Conservation (phyloP, 2,888 invertebrate genomes). For the Acronicta aceris region DNA sequence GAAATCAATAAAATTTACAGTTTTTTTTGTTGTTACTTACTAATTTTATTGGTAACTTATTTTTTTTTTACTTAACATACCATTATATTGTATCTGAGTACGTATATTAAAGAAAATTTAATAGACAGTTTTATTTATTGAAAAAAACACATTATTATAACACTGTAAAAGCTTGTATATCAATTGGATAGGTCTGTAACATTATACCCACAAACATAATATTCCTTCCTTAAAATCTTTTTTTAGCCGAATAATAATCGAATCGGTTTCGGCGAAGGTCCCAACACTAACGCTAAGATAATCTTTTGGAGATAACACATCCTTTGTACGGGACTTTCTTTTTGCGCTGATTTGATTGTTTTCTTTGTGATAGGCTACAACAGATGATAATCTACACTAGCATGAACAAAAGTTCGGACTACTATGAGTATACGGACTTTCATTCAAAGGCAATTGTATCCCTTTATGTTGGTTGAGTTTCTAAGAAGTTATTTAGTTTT, state of each 20-base stretch:
- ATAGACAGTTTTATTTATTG: no score
- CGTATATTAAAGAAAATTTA: no score
- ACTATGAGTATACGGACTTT: slow-evolving; percentile 22
- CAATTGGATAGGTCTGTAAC: slow-evolving; percentile 7
- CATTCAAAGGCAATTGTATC: slow-evolving; percentile 21
- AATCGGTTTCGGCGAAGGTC: slow-evolving; percentile 13
- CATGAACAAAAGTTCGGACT: slow-evolving; percentile 16
- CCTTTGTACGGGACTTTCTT: slow-evolving; percentile 44
- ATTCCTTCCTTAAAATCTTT: slow-evolving; percentile 3
- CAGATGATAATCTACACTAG: slow-evolving; percentile 29
- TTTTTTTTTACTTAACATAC: no score
- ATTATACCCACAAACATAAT: no score
- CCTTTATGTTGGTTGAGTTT: slow-evolving; percentile 6
- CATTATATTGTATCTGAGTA: no score
- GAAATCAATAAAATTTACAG: no score
- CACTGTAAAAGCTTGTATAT: slow-evolving; percentile 4
- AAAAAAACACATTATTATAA: no score
- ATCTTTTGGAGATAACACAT: slow-evolving; percentile 46
- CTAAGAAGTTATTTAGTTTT: slow-evolving; percentile 35
- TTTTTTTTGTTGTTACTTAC: no score
- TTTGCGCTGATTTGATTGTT: slow-evolving; percentile 44
- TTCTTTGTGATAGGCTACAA: slow-evolving; percentile 41
- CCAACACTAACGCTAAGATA: slow-evolving; percentile 33
- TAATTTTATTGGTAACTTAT: no score
- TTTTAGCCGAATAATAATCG: slow-evolving; percentile 24